These are phyloP conservation scores for Balanococcus diminutus DNA, from an alignment of 2,888 invertebrate genomes.

Conservation along the genomic window DNA sequence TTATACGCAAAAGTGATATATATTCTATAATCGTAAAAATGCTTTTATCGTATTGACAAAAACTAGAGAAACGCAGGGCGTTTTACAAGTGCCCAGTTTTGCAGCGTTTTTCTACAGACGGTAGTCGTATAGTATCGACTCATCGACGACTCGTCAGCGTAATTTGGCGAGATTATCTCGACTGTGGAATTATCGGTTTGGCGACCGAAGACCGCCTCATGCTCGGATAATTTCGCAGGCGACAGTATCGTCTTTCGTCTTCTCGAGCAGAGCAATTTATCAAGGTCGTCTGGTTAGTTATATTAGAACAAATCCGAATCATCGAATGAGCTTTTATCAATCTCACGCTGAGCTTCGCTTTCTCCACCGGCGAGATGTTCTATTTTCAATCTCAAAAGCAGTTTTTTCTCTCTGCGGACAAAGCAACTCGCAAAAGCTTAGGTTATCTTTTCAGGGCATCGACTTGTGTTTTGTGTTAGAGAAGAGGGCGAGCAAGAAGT, in stretches of 20 bases:
- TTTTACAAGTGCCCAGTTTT: neutral
- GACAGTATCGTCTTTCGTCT: neutral
- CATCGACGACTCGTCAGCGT: neutral
- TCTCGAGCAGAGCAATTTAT: neutral
- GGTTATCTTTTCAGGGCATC: conserved; percentile 12
- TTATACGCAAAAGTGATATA: conserved; percentile 13
- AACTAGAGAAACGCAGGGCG: neutral
- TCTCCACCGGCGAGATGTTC: neutral
- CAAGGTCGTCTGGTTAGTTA: conserved; percentile 4
- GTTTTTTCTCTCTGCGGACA: neutral
- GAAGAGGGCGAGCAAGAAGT: neutral
- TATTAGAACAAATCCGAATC: neutral
- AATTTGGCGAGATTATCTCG: neutral
- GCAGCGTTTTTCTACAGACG: neutral
- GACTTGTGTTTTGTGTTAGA: neutral
- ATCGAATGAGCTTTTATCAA: neutral
- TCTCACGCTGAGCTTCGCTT: neutral
- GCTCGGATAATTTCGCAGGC: neutral
- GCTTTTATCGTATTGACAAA: neutral
- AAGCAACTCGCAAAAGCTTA: neutral
- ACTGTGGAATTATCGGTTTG: neutral
- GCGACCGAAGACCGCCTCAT: neutral
- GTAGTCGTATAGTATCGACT: neutral
- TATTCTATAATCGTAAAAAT: conserved; percentile 29
- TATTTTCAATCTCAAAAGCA: neutral